Evolutionary conservation across 2,113 vertebrate genomes (phyloP), one percentile per base, ranked within the genome.

Genomic region (Neopipo cinnamomea): DNA sequence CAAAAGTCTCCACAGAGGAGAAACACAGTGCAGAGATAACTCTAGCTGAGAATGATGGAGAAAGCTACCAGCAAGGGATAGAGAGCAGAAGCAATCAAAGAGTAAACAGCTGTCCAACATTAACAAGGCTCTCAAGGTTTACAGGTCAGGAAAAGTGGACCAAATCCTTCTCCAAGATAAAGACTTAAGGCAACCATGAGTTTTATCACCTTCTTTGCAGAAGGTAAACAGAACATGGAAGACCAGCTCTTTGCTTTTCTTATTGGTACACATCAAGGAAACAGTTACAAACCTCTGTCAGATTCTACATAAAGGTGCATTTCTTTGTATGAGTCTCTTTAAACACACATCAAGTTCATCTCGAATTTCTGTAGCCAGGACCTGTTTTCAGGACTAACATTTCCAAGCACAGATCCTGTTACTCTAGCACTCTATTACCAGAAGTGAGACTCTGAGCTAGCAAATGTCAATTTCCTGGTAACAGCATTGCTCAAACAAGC

Each of bases 261-360:
- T 56, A 37, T 13, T 41, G 56, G 15, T 49, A 72, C 25, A 33
- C 3, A 0, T 8, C 0, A 0, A 88, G 30, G 16, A 70, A 94
- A 58, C 18, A 49, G 15, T 53, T 72, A 81, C 20, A 79, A 85
- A 50, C 8, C 14, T 13, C 65, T 62, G 63, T n/a, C 25, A 65
- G 39, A 28, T 6, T 75, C 49, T 37, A 24, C 1, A 4, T 35
- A 82, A 78, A 85, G 24, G 5, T 63, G 3, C n/a, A 44, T 80
- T 88, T 73, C 37, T 66, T 70, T 25, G 33, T 37, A 47, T 3
- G 4, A 52, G 17, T 49, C 76, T 71, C 50, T 88, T 80, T 15
- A 76, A 68, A 67, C 11, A 46, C 11, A 46, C 12, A 59, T 22
- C 19, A 37, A 63, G 19, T 15, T 72, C 6, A 82, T 23, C 53